Conservation (phyloP, 2,888 invertebrate species). For the Nymphalis polychloros region DNA sequence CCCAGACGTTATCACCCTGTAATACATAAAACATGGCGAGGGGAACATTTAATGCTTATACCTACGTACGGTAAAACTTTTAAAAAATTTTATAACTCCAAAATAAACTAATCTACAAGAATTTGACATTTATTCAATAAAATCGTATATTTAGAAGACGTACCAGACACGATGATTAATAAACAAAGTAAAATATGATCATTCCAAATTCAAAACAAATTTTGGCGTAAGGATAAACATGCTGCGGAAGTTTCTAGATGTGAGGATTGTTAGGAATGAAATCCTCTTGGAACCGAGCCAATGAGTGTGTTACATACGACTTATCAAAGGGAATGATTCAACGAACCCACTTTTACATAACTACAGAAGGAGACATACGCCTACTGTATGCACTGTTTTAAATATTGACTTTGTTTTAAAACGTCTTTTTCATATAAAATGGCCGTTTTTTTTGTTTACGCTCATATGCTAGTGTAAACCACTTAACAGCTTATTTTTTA, state of each 20-base stretch:
- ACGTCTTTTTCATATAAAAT: not conserved
- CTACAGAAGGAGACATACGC: constrained; percentile 4
- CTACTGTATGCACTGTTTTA: not conserved
- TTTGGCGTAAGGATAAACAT: constrained; percentile 25
- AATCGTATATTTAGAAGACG: too few relatives aligned
- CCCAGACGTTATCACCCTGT: too few relatives aligned
- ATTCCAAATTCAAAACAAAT: constrained; percentile 16
- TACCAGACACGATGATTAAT: not conserved
- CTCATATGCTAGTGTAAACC: too few relatives aligned
- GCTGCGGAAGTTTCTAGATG: constrained; percentile 16
- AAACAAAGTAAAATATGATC: not conserved
- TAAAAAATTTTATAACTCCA: too few relatives aligned
- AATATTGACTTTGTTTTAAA: not conserved
- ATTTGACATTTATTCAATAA: too few relatives aligned
- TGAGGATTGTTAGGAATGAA: constrained; percentile 17
- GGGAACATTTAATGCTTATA: too few relatives aligned
- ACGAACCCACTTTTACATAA: constrained; percentile 13
- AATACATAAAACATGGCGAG: too few relatives aligned
- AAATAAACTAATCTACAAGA: too few relatives aligned
- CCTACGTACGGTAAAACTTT: too few relatives aligned
- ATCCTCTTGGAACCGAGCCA: constrained; percentile 32
- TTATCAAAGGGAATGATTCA: constrained; percentile 42
- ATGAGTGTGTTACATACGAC: constrained; percentile 29
- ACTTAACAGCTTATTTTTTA: too few relatives aligned
- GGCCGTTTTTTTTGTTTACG: too few relatives aligned